Evolutionary conservation across 1,140 invertebrate genomes (phyloP).

Genomic region (Asbolus verrucosus): DNA sequence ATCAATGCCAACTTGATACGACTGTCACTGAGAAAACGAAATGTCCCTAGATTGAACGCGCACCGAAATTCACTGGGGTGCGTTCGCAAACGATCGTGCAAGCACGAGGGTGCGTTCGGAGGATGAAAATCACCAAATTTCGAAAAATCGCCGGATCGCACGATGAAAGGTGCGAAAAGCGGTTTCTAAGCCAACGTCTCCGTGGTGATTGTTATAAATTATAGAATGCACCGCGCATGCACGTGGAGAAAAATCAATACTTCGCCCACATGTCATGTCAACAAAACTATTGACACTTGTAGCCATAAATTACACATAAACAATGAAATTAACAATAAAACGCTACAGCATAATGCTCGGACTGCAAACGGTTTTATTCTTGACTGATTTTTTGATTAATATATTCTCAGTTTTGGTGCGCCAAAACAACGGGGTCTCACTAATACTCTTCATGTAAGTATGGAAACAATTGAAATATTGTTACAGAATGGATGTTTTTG

Average conservation of each 20-base stretch:
- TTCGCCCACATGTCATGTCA: constrained; percentile 18
- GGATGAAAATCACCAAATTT: too few relatives aligned
- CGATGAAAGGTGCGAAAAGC: too few relatives aligned
- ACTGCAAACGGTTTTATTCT: constrained; percentile 59
- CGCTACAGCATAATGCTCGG: constrained; percentile 58
- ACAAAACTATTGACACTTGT: constrained; percentile 24
- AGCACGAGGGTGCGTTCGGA: too few relatives aligned
- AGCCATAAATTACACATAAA: too few relatives aligned
- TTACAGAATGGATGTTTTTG: too few relatives aligned
- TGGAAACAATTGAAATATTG: constrained; percentile 33
- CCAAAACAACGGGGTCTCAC: constrained; percentile 59
- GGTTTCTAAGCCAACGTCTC: too few relatives aligned
- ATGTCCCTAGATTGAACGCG: constrained; percentile 15
- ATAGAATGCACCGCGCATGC: background rate
- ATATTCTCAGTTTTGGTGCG: constrained; percentile 58
- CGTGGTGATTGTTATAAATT: too few relatives aligned
- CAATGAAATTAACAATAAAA: constrained; percentile 60
- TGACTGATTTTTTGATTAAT: constrained; percentile 60
- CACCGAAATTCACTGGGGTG: too few relatives aligned
- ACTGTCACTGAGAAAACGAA: background rate
- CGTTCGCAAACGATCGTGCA: too few relatives aligned
- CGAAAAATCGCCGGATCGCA: too few relatives aligned
- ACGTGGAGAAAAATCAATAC: constrained; percentile 35
- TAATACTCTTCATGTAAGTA: constrained; percentile 63
- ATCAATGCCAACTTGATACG: constrained; percentile 1